Conservation (phyloP, 1,140 invertebrate species). For the Atta colombica region DNA sequence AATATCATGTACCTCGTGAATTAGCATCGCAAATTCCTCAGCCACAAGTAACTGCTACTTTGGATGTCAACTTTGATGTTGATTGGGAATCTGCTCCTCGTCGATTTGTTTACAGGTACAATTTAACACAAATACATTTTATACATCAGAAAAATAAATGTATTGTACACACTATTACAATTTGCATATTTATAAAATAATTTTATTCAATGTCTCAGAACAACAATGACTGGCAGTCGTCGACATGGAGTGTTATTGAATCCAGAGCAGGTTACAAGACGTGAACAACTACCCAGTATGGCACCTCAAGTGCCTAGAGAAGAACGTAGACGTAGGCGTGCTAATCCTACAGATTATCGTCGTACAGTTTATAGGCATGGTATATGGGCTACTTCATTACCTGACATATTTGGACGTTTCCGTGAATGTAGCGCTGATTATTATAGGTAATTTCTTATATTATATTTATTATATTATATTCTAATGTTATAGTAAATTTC, state of each 20-base stretch:
- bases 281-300: conserved; percentile 76
- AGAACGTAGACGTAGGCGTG: conserved; percentile 74
- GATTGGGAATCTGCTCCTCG: conserved; percentile 58
- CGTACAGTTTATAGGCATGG: conserved; percentile 92
- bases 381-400: conserved; percentile 90
- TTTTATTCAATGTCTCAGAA: conserved; percentile 70
- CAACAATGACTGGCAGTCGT: conserved; percentile 77
- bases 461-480: no score
- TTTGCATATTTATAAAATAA: background rate
- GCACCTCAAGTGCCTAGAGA: conserved; percentile 71
- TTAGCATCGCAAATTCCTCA: conserved; percentile 63
- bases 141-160: background rate
- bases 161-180: background rate
- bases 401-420: conserved; percentile 89
- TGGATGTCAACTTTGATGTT: conserved; percentile 74
- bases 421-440: conserved; percentile 92
- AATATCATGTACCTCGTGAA: conserved; percentile 90
- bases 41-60: conserved; percentile 62
- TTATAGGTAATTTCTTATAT: conserved; percentile 87
- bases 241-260: conserved; percentile 74
- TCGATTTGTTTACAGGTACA: conserved; percentile 79
- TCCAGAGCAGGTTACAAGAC: conserved; percentile 77
- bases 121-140: background rate
- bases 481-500: no score
- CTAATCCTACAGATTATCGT: conserved; percentile 86